A percentile compares a stretch with the other conserved stretches of the same genome.
Evolutionary conservation across 2,113 vertebrate genomes (phyloP).

Genomic region (Plestiodon gilberti): DNA sequence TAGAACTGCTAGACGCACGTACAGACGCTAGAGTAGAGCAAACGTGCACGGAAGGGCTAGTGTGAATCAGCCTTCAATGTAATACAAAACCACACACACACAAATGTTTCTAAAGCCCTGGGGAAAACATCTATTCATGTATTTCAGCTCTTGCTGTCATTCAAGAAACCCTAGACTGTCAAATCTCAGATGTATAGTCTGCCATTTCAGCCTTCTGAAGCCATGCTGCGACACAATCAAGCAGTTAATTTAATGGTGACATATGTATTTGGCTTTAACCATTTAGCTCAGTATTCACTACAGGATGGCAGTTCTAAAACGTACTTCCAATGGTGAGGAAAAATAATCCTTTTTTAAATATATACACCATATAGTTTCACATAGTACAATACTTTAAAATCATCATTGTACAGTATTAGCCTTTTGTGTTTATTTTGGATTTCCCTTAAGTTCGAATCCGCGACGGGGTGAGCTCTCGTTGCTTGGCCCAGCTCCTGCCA

Average conservation of each 20-base stretch:
- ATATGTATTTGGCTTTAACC: background rate
- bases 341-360: constrained; percentile 58
- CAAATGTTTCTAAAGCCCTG: background rate
- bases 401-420: background rate
- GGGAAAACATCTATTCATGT: background rate
- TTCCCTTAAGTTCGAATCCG: background rate
- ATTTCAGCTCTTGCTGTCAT: background rate
- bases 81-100: constrained; percentile 18
- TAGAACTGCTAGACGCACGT: too few relatives aligned
- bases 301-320: background rate
- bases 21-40: too few relatives aligned
- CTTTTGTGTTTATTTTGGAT: background rate
- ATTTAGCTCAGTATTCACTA: background rate
- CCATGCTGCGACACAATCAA: background rate
- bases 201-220: background rate
- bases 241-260: too few relatives aligned
- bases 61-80: too few relatives aligned
- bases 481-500: too few relatives aligned
- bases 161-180: background rate
- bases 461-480: too few relatives aligned
- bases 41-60: too few relatives aligned
- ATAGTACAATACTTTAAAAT: background rate
- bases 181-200: background rate
- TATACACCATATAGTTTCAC: background rate
- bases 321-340: constrained; percentile 22